These are phyloP conservation scores for Tipula lateralis DNA, from an alignment of 2,888 invertebrate genomes.

Conservation along the genomic window DNA sequence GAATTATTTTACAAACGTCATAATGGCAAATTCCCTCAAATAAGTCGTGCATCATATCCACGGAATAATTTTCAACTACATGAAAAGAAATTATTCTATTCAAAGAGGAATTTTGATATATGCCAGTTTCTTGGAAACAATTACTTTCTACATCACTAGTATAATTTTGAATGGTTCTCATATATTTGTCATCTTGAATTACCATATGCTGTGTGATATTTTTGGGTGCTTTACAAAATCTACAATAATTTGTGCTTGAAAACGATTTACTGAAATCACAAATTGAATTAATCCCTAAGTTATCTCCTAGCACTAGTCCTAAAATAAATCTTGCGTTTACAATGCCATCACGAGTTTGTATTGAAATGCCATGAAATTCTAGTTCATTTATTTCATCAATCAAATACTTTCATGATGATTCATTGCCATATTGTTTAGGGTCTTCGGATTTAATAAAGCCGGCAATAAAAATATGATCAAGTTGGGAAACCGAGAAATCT, in stretches of 20 bases:
- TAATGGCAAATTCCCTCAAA: too few relatives aligned
- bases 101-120: neutral
- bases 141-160: neutral
- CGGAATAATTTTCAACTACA: too few relatives aligned
- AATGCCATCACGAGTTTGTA: neutral
- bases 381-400: neutral
- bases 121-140: neutral
- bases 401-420: neutral
- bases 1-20: too few relatives aligned
- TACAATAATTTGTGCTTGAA: too few relatives aligned
- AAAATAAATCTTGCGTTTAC: too few relatives aligned
- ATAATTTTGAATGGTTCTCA: neutral
- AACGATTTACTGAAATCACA: too few relatives aligned
- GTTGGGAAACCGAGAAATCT: neutral
- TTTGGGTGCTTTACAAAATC: neutral
- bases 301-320: too few relatives aligned
- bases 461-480: neutral
- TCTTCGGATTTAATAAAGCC: neutral
- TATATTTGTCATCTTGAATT: neutral
- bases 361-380: neutral
- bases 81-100: neutral
- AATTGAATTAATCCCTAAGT: too few relatives aligned
- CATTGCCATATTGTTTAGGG: neutral
- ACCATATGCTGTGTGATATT: neutral
- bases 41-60: too few relatives aligned